phyloP scores from a whole-genome alignment of 2,888 invertebrate species.

The Lasioglossum oenotherae region DNA sequence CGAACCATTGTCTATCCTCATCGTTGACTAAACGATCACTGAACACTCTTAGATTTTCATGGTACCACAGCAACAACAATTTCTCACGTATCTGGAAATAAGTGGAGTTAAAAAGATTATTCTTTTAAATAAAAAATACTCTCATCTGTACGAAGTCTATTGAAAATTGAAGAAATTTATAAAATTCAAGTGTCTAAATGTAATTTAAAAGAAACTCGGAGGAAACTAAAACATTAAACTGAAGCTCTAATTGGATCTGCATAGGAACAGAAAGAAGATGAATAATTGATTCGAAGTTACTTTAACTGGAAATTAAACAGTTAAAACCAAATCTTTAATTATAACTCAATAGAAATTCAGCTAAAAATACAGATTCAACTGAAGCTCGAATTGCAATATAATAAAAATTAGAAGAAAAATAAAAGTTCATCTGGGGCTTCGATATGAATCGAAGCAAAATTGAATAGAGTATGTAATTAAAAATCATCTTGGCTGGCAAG shows the following conservation, averaged over 20 bases:
- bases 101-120: neutral
- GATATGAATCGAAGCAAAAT: too few species aligned
- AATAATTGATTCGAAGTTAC: too few species aligned
- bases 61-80: conserved; percentile 93
- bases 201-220: neutral
- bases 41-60: conserved; percentile 94
- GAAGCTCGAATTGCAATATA: neutral
- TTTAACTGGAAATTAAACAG: too few species aligned
- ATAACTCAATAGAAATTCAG: neutral
- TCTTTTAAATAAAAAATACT: neutral
- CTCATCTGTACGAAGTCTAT: neutral
- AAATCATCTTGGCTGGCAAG: conserved; percentile 4
- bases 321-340: neutral
- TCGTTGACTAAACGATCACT: conserved; percentile 94
- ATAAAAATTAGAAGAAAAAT: too few species aligned
- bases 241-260: neutral
- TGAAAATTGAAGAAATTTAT: neutral
- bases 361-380: neutral
- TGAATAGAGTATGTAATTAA: neutral
- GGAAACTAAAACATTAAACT: neutral
- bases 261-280: too few species aligned
- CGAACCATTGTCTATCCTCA: conserved; percentile 91
- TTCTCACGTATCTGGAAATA: conserved; percentile 85
- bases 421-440: too few species aligned
- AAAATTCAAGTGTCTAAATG: neutral